These are phyloP conservation scores for Aphrophora alni DNA, from an alignment of 2,888 invertebrate genomes.

Conservation along the genomic window DNA sequence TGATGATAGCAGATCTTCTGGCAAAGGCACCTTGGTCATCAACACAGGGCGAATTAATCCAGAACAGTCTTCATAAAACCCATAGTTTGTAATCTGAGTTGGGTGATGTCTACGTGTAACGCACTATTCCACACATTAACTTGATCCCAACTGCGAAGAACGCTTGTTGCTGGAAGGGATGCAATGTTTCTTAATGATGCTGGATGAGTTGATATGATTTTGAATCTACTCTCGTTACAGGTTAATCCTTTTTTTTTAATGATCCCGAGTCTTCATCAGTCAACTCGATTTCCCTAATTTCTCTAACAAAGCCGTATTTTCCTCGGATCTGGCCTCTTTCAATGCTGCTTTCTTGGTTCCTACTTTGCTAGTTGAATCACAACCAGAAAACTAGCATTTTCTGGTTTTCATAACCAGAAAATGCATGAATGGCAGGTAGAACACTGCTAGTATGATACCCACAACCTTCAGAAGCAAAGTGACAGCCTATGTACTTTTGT, in stretches of 20 bases:
- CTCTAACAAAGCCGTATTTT: neutral
- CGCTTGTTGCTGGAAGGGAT: no score
- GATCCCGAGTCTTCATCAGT: neutral
- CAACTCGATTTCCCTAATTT: neutral
- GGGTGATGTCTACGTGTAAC: neutral
- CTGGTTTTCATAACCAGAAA: neutral
- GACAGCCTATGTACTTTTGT: conserved; percentile 15
- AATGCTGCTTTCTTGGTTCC: no score
- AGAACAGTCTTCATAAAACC: no score
- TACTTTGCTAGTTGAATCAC: no score
- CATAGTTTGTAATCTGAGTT: neutral
- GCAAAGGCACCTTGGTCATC: neutral
- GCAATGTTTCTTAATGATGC: no score
- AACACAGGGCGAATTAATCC: conserved; percentile 15
- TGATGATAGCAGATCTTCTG: conserved; percentile 23
- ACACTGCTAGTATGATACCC: neutral
- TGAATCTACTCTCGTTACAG: no score
- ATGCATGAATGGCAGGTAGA: no score
- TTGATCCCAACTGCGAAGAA: no score
- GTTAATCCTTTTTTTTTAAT: no score
- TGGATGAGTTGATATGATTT: no score
- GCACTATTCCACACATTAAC: conserved; percentile 6
- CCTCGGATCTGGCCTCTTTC: conserved; percentile 3
- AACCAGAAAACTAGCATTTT: neutral
- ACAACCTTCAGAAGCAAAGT: neutral